A percentile compares a stretch with the other conserved stretches of the same genome.
Evolutionary conservation across 2,797 vertebrate genomes (phyloP).

Genomic region (Lithobates pipiens): DNA sequence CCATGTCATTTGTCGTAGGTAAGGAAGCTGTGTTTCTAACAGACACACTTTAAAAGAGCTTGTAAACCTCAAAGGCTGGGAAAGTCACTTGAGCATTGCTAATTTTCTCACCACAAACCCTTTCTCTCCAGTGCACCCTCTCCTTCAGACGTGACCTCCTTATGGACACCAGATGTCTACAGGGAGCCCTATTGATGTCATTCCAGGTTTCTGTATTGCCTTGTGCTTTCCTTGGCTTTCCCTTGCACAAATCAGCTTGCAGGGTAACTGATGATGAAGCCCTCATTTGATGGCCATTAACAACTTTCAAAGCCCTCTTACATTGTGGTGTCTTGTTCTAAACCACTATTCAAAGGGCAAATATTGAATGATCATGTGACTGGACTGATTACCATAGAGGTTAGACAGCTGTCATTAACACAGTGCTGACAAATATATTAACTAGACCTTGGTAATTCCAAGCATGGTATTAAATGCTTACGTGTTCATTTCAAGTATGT

Average conservation of each 20-base stretch:
- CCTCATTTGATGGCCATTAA: slow-evolving; percentile 18
- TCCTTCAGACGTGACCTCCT: slow-evolving; percentile 25
- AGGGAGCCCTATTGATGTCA: slow-evolving; percentile 38
- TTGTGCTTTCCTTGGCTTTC: slow-evolving; percentile 32
- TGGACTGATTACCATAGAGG: neutral
- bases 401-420: slow-evolving; percentile 32
- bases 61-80: slow-evolving; percentile 52
- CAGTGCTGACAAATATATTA: slow-evolving; percentile 37
- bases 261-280: slow-evolving; percentile 25
- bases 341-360: neutral
- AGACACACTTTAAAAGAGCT: slow-evolving; percentile 30
- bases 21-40: slow-evolving; percentile 15
- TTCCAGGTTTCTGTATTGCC: slow-evolving; percentile 15
- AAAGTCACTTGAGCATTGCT: slow-evolving; percentile 45
- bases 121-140: slow-evolving; percentile 33
- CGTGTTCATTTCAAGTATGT: neutral
- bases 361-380: slow-evolving; percentile 16
- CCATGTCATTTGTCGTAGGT: slow-evolving; percentile 11
- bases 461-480: neutral
- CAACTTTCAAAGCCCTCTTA: slow-evolving; percentile 7
- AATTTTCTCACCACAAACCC: slow-evolving; percentile 30
- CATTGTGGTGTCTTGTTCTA: slow-evolving; percentile 18
- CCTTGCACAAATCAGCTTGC: slow-evolving; percentile 11
- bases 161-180: slow-evolving; percentile 51
- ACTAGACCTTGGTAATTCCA: neutral